These are phyloP conservation scores for silkworm (Bombyx mori) DNA, from an alignment of 1,140 invertebrate genomes.

Conservation along the genomic window DNA sequence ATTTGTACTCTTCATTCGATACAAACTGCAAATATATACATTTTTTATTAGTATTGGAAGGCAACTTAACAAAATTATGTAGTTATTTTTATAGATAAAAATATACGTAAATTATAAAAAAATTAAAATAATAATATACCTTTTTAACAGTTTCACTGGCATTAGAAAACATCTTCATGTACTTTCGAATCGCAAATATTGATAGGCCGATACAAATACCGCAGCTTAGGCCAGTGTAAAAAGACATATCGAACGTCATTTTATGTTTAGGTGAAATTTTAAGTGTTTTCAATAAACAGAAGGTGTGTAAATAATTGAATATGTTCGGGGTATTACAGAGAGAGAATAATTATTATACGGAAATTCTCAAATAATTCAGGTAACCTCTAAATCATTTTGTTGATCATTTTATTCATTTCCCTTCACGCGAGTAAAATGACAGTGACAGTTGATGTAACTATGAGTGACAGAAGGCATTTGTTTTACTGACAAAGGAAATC, in stretches of 20 bases:
- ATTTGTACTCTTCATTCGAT: constrained; percentile 76
- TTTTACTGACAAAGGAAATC: too few species aligned
- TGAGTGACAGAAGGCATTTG: too few species aligned
- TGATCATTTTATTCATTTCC: too few species aligned
- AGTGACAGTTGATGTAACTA: too few species aligned
- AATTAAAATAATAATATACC: constrained; percentile 16
- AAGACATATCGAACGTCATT: constrained; percentile 49
- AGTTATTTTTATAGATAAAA: neutral
- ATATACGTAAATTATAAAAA: neutral
- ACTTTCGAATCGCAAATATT: constrained; percentile 39
- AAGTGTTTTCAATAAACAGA: neutral
- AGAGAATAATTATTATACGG: too few species aligned
- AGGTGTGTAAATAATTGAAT: neutral
- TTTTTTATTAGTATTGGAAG: neutral
- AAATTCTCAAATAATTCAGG: too few species aligned
- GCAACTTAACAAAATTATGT: neutral
- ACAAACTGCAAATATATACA: constrained; percentile 33
- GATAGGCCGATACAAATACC: constrained; percentile 56
- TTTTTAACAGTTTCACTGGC: constrained; percentile 31
- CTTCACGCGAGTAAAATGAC: too few species aligned
- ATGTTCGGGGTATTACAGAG: neutral
- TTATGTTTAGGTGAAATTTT: constrained; percentile 33
- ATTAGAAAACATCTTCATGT: constrained; percentile 24
- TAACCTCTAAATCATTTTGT: too few species aligned
- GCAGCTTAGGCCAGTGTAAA: constrained; percentile 48